Base-by-base conservation (phyloP, 2,888 invertebrate species). In the Cerceris ruficornis region DNA sequence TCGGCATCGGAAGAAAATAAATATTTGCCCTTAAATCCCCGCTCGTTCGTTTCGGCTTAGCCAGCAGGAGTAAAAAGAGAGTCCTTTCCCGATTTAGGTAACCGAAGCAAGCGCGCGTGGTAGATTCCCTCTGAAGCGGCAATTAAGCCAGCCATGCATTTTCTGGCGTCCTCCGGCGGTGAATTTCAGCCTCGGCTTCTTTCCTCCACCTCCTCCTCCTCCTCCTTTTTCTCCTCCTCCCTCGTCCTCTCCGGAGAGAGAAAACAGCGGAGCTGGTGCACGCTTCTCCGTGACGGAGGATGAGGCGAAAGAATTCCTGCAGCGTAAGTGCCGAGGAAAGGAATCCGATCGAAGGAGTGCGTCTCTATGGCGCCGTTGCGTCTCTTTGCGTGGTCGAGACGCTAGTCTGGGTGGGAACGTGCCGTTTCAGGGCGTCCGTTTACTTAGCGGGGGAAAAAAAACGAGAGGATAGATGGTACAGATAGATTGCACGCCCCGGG, bases 331-430 rank as follows among this genome's bases (percentile, higher is more conserved):
- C 28, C 28, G 85, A 84, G 83, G 75, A 79, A 61, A 74, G 80
- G 84, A 84, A 82, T 84, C 82, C 84, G 84, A 84, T 84, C 84
- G 84, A 84, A 84, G 80, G 74, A 76, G 84, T 84, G 83, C 83
- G 84, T 85, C 83, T 81, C 50, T 49, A 52, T 83, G 84, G 84
- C 84, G 84, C 84, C 84, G 75, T 74, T 85, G 79, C 84, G 84
- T 85, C 84, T 84, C 84, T 85, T 80, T 76, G 81, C 82, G 83
- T 77, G 69, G 82, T 75, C 84, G 84, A 74, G 84, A 83, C 81
- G 75, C 50, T 14, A 74, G 84, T 80, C 84, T 84, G 82, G 75
- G 82, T 84, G 82, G 75, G 82, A 82, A 84, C 84, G 69, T 73
- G 84, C 71, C 80, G 77, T 81, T 74, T 72, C 80, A 17, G 73